Evolutionary conservation across 2,888 invertebrate genomes (phyloP).

Genomic region (Melanotus villosus): DNA sequence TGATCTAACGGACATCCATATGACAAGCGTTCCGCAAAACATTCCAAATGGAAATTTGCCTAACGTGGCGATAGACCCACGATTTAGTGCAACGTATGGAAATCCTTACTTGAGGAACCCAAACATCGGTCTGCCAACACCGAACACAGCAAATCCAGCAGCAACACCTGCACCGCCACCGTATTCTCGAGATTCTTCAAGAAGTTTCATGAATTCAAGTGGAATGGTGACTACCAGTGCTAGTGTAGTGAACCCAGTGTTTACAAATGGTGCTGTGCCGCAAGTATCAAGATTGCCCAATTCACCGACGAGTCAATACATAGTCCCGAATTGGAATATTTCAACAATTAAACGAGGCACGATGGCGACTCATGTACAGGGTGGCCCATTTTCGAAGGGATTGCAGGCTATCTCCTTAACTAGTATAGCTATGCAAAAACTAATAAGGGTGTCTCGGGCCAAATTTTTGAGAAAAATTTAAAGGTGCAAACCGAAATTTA

Average conservation of each 20-base stretch:
- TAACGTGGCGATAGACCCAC: slow-evolving; percentile 77
- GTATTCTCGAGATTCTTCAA: slow-evolving; percentile 69
- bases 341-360: slow-evolving; percentile 76
- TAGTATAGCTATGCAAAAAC: too few relatives aligned
- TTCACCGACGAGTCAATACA: slow-evolving; percentile 71
- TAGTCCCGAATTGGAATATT: slow-evolving; percentile 72
- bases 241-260: slow-evolving; percentile 66
- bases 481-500: too few relatives aligned
- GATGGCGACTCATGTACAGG: slow-evolving; percentile 78
- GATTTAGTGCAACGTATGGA: slow-evolving; percentile 91
- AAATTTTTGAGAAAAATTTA: too few relatives aligned
- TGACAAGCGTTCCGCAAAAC: slow-evolving; percentile 57
- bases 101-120: slow-evolving; percentile 88
- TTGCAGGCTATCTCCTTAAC: too few relatives aligned
- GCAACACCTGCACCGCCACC: slow-evolving; percentile 88
- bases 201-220: slow-evolving; percentile 60
- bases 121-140: slow-evolving; percentile 74
- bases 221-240: slow-evolving; percentile 65
- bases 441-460: too few relatives aligned
- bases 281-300: slow-evolving; percentile 71
- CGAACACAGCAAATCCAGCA: slow-evolving; percentile 80
- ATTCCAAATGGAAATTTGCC: slow-evolving; percentile 64
- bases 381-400: too few relatives aligned
- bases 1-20: slow-evolving; percentile 64
- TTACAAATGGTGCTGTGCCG: slow-evolving; percentile 70